These are phyloP conservation scores for Coregonus sp. DNA, from an alignment of 2,797 vertebrate genomes.

Conservation along the genomic window DNA sequence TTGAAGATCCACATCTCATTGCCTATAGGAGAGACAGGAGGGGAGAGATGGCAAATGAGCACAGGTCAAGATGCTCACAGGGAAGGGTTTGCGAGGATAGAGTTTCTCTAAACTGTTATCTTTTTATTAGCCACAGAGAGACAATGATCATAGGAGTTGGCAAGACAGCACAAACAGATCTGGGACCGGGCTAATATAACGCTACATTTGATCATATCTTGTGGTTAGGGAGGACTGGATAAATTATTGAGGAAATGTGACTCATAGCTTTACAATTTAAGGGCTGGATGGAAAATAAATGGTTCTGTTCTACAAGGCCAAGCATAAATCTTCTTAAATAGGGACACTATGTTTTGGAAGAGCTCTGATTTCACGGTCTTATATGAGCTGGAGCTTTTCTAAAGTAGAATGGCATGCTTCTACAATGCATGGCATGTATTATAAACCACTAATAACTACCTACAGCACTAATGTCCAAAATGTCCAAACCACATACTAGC, in stretches of 20 bases:
- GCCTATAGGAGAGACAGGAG: constrained; percentile 69
- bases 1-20: constrained; percentile 93
- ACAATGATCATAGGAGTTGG: neutral
- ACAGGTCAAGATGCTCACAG: constrained; percentile 1
- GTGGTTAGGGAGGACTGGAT: neutral
- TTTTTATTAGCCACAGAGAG: neutral
- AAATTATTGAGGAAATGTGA: neutral
- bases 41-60: neutral
- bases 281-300: neutral
- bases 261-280: constrained; percentile 16
- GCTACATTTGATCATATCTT: neutral
- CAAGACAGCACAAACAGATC: neutral
- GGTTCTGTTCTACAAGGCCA: neutral
- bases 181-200: neutral
- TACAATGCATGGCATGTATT: constrained; percentile 57
- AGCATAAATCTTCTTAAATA: constrained; percentile 2
- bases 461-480: constrained; percentile 34
- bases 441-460: constrained; percentile 64
- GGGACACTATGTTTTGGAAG: constrained; percentile 5
- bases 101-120: neutral
- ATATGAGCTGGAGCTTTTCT: constrained; percentile 35
- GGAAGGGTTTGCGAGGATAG: neutral
- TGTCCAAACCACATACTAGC: constrained; percentile 35
- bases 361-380: constrained; percentile 21
- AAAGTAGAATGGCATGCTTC: constrained; percentile 45